phyloP scores from a whole-genome alignment of 2,113 vertebrate species.

The Petroica traversi region DNA sequence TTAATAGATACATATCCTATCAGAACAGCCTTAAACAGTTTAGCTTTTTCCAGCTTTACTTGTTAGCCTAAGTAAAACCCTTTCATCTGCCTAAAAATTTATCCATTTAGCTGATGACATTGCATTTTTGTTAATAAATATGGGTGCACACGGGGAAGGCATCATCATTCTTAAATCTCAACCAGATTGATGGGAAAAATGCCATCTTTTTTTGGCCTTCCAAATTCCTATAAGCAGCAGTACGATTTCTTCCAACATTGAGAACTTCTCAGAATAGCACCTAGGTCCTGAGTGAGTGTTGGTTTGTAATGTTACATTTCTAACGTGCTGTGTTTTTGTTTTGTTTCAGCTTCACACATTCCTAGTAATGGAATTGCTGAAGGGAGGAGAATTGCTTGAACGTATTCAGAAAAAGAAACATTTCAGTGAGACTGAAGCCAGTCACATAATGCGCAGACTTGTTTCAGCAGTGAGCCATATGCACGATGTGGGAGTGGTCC shows the following conservation, averaged over 20 bases:
- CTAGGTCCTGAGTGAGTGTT: not conserved
- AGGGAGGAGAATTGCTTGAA: slow-evolving; percentile 94
- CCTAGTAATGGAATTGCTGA: slow-evolving; percentile 92
- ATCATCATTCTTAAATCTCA: not conserved
- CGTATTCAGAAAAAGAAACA: slow-evolving; percentile 91
- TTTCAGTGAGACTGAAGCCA: slow-evolving; percentile 97
- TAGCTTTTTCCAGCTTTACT: not conserved
- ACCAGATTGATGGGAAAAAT: not conserved
- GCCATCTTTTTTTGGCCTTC: not conserved
- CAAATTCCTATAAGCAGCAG: not conserved
- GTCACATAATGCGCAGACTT: slow-evolving; percentile 92
- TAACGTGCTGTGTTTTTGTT: not conserved
- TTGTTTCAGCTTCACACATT: slow-evolving; percentile 89
- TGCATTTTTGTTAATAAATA: not conserved
- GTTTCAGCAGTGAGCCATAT: slow-evolving; percentile 97
- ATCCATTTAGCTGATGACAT: not conserved
- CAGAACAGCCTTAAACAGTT: not conserved
- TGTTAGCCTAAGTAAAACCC: not conserved
- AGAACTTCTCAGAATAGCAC: not conserved
- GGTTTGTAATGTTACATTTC: not conserved
- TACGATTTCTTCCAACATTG: not conserved
- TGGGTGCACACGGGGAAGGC: not conserved
- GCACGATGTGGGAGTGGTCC: slow-evolving; percentile 97
- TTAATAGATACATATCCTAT: not conserved
- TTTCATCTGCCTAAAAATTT: not conserved